Conservation (phyloP, 2,888 invertebrate species). For the Xestoiulus laeticollis region DNA sequence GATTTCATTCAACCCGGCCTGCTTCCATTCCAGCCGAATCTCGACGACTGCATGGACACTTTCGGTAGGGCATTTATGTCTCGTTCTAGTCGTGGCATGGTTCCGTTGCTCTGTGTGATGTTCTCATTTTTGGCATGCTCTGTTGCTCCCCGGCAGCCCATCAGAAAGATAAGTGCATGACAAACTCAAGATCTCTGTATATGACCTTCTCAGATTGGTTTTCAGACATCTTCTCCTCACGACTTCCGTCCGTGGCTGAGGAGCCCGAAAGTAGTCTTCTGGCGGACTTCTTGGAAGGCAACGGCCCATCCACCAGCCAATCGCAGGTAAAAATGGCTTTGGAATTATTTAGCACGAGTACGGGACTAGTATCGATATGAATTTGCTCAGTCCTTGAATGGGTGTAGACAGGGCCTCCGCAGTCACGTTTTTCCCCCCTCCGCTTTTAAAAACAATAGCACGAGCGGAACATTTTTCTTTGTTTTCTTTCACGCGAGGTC, state of each 20-base stretch:
- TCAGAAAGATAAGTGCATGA: conserved; percentile 3
- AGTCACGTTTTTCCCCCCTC: neutral
- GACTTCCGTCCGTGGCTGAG: conserved; percentile 72
- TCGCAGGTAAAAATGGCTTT: neutral
- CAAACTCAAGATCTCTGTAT: neutral
- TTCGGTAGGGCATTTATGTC: conserved; percentile 65
- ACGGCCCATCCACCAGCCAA: conserved; percentile 53
- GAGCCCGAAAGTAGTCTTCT: conserved; percentile 65
- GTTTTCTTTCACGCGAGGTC: too few species aligned
- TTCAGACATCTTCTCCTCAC: conserved; percentile 70
- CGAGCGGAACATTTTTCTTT: neutral
- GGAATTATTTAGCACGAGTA: too few species aligned
- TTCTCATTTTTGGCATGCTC: neutral
- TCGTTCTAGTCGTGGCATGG: neutral
- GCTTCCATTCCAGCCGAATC: conserved; percentile 94
- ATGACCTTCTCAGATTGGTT: conserved; percentile 54
- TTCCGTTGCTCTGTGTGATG: conserved; percentile 6
- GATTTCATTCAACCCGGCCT: conserved; percentile 99
- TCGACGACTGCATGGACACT: conserved; percentile 94
- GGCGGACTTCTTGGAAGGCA: conserved; percentile 52
- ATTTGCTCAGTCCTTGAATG: neutral
- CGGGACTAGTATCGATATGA: too few species aligned
- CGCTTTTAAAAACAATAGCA: neutral
- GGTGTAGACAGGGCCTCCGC: neutral
- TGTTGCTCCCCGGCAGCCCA: neutral